These are phyloP conservation scores for Eumaeus atala DNA, from an alignment of 1,140 invertebrate genomes.

Conservation along the genomic window DNA sequence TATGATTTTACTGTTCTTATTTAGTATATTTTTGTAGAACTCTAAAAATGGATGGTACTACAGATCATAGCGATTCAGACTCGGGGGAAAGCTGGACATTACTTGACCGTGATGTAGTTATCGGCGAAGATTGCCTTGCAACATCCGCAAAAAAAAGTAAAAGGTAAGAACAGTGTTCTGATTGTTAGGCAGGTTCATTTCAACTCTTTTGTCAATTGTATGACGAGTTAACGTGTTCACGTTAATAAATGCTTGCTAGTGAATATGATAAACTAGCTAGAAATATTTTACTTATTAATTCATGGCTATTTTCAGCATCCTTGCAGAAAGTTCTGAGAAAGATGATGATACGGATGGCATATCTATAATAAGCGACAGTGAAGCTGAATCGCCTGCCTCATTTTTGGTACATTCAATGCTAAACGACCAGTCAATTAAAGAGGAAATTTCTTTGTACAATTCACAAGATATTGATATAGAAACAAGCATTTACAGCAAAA, in stretches of 20 bases:
- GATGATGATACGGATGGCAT: slow-evolving; percentile 70
- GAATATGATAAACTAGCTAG: too few relatives aligned
- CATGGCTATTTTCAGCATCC: slow-evolving; percentile 26
- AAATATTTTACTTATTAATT: too few relatives aligned
- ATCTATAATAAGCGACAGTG: slow-evolving; percentile 65
- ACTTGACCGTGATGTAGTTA: slow-evolving; percentile 36
- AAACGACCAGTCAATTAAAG: slow-evolving; percentile 24
- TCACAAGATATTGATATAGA: background rate
- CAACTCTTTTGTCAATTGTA: too few relatives aligned
- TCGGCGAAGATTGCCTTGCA: too few relatives aligned
- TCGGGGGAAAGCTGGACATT: slow-evolving; percentile 65
- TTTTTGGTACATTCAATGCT: slow-evolving; percentile 27
- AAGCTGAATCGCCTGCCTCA: slow-evolving; percentile 43
- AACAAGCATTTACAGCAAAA: background rate
- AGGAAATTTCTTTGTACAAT: background rate
- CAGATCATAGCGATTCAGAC: slow-evolving; percentile 62
- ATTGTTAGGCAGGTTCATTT: too few relatives aligned
- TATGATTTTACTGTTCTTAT: background rate
- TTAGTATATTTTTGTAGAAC: background rate
- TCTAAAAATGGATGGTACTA: slow-evolving; percentile 48
- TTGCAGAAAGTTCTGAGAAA: slow-evolving; percentile 39
- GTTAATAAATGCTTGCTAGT: too few relatives aligned
- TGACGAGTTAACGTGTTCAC: too few relatives aligned
- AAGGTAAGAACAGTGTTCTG: too few relatives aligned
- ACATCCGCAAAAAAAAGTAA: too few relatives aligned